phyloP scores from a whole-genome alignment of 2,113 vertebrate species.

The Oxygymnocypris stewartii region DNA sequence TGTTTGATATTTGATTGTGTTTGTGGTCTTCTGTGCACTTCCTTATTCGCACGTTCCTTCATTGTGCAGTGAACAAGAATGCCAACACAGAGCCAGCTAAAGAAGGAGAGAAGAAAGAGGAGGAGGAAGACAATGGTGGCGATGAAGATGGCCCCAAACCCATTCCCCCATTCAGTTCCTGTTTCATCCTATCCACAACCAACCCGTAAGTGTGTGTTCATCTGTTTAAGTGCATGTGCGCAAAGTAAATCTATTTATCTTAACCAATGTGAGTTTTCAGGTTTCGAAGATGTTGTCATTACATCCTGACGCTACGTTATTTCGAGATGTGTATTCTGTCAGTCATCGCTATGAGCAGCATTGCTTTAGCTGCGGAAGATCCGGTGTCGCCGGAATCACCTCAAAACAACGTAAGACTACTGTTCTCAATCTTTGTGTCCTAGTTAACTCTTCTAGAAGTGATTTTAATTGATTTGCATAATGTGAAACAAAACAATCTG shows the following conservation, averaged over 20 bases:
- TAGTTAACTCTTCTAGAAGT: neutral
- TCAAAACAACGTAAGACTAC: constrained; percentile 81
- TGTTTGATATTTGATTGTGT: neutral
- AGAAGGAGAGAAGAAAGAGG: constrained; percentile 85
- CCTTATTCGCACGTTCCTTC: neutral
- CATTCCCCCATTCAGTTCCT: constrained; percentile 94
- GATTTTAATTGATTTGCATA: neutral
- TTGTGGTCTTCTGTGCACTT: neutral
- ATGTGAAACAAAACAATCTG: neutral
- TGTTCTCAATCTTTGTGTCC: neutral
- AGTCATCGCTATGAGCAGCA: constrained; percentile 94
- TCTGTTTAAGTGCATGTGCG: constrained; percentile 25
- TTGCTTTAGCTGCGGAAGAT: constrained; percentile 89
- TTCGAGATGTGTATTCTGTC: constrained; percentile 92
- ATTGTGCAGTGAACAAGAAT: constrained; percentile 85
- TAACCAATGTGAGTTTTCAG: constrained; percentile 66
- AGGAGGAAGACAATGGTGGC: constrained; percentile 76
- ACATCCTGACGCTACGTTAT: constrained; percentile 89
- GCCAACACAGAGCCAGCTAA: constrained; percentile 85
- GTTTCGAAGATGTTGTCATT: constrained; percentile 88
- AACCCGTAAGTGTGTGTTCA: constrained; percentile 79
- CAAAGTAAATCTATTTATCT: neutral
- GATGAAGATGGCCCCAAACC: constrained; percentile 86
- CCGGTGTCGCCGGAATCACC: constrained; percentile 84
- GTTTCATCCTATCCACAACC: constrained; percentile 92